These are phyloP conservation scores for Macaca fascicularis DNA, from an alignment of 2,113 vertebrate species.

Conservation along the genomic window T2T-MFA8v1.1 NC_088384.1:111609001-111609500, in stretches of 20 bases:
- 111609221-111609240: neutral
- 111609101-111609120: fast-evolving
- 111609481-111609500: too few species aligned
- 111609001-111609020: neutral
- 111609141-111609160: neutral
- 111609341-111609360: neutral
- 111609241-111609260: neutral
- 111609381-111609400: too few species aligned
- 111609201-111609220: neutral
- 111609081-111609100: neutral
- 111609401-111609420: too few species aligned
- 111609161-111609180: neutral
- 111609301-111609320: neutral
- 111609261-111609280: neutral
- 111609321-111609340: neutral
- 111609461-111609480: too few species aligned
- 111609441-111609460: too few species aligned
- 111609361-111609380: neutral
- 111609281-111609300: neutral
- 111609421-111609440: too few species aligned
- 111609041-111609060: neutral
- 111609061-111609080: neutral
- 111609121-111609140: neutral
- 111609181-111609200: neutral
- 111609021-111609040: neutral